Percentiles rank a stretch among this genome's conserved stretches.
Conservation (phyloP, 2,797 vertebrate genomes). For the Sebastes glaucus region DNA sequence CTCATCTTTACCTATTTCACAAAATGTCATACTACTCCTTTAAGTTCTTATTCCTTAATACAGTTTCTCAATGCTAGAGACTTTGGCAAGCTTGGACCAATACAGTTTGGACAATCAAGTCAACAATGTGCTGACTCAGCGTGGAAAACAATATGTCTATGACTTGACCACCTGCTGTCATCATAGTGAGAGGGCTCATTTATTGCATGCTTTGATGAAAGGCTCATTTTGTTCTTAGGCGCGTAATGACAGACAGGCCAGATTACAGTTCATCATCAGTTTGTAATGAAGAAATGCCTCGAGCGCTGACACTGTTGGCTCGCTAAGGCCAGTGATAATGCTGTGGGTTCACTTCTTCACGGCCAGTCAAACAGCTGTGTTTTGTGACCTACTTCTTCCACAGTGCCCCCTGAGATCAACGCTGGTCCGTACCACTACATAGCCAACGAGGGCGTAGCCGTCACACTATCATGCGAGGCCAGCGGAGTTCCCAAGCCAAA, state of each 20-base stretch:
- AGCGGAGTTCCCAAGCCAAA: slow-evolving; percentile 85
- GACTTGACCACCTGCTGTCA: slow-evolving; percentile 64
- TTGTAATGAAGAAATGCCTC: slow-evolving; percentile 77
- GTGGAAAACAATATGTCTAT: slow-evolving; percentile 30
- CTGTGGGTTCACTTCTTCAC: slow-evolving; percentile 14
- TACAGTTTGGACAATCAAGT: not conserved
- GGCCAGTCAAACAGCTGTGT: slow-evolving; percentile 69
- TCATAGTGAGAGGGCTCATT: slow-evolving; percentile 53
- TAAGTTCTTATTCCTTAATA: not conserved
- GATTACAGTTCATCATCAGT: slow-evolving; percentile 73
- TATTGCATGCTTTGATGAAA: slow-evolving; percentile 62
- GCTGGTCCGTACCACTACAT: slow-evolving; percentile 83
- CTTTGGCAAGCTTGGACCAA: not conserved
- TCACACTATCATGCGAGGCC: slow-evolving; percentile 84
- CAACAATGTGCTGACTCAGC: slow-evolving; percentile 57
- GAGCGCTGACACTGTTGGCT: slow-evolving; percentile 24
- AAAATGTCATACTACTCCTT: not conserved
- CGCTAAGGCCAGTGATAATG: slow-evolving; percentile 50
- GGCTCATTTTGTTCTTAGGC: slow-evolving; percentile 47
- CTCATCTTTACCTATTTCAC: not conserved
- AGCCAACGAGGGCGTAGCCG: slow-evolving; percentile 84
- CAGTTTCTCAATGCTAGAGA: not conserved
- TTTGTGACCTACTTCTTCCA: slow-evolving; percentile 63
- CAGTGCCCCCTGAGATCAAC: slow-evolving; percentile 91
- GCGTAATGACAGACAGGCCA: slow-evolving; percentile 66